phyloP scores from a whole-genome alignment of 2,888 invertebrate genomes.

The Sarcophaga rosellei region DNA sequence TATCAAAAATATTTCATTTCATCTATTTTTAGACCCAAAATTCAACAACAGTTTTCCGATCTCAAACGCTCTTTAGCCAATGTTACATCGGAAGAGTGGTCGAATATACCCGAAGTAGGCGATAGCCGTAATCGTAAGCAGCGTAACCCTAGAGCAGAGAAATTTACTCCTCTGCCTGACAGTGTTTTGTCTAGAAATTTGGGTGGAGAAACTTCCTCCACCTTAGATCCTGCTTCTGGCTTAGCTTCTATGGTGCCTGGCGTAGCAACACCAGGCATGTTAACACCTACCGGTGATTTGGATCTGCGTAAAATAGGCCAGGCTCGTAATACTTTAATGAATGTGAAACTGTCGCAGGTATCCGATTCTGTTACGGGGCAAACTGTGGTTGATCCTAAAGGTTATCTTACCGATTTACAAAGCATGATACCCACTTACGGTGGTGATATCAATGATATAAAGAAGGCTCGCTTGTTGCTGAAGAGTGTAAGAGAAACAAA shows the following conservation, averaged over 20 bases:
- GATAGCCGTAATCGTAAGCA: constrained; percentile 98
- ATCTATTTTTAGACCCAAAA: constrained; percentile 87
- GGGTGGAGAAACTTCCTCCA: constrained; percentile 89
- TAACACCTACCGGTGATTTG: constrained; percentile 94
- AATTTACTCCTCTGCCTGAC: constrained; percentile 98
- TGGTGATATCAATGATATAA: constrained; percentile 98
- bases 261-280: constrained; percentile 92
- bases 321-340: constrained; percentile 99
- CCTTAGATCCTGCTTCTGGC: constrained; percentile 93
- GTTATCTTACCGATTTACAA: constrained; percentile 99
- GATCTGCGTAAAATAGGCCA: constrained; percentile 99
- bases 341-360: constrained; percentile 97
- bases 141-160: constrained; percentile 96
- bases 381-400: constrained; percentile 99
- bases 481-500: constrained; percentile 99
- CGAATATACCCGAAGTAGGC: constrained; percentile 99
- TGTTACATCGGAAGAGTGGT: constrained; percentile 97
- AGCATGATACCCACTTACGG: constrained; percentile 99
- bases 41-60: constrained; percentile 99
- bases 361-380: constrained; percentile 99
- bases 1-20: not conserved
- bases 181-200: constrained; percentile 94
- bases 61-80: constrained; percentile 92
- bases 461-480: constrained; percentile 95
- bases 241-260: constrained; percentile 94